Conservation (phyloP, 2,113 vertebrate genomes). For the Ceyx cyanopectus region DNA sequence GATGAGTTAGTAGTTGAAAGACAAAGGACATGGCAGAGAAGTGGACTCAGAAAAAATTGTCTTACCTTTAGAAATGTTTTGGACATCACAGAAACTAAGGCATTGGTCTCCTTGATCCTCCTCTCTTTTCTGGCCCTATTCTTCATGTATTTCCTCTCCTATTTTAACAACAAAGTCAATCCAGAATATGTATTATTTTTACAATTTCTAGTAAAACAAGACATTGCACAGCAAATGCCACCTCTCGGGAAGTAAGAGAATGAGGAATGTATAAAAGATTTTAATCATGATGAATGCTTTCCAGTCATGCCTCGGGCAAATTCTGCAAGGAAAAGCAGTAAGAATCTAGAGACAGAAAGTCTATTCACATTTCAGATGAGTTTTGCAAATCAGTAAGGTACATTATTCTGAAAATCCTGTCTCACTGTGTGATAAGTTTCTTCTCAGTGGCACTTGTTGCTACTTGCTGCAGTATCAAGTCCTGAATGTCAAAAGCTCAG, state of each 20-base stretch:
- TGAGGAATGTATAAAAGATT: neutral
- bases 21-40: neutral
- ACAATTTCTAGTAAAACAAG: neutral
- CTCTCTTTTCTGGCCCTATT: neutral
- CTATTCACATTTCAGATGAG: conserved; percentile 51
- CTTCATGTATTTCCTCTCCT: neutral
- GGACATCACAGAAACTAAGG: neutral
- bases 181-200: neutral
- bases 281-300: conserved; percentile 40
- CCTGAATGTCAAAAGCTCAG: conserved; percentile 23
- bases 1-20: neutral
- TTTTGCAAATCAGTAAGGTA: conserved; percentile 43
- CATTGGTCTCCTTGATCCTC: neutral
- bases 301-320: conserved; percentile 37
- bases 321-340: conserved; percentile 2
- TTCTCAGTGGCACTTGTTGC: conserved; percentile 46
- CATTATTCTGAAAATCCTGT: conserved; percentile 38
- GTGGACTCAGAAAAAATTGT: neutral
- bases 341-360: conserved; percentile 51
- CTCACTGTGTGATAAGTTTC: neutral
- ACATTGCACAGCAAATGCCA: neutral
- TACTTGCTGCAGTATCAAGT: conserved; percentile 46
- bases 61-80: neutral
- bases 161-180: neutral
- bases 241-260: conserved; percentile 9